These are phyloP conservation scores for Deilephila porcellus DNA, from an alignment of 2,888 invertebrate species.

Conservation along the genomic window DNA sequence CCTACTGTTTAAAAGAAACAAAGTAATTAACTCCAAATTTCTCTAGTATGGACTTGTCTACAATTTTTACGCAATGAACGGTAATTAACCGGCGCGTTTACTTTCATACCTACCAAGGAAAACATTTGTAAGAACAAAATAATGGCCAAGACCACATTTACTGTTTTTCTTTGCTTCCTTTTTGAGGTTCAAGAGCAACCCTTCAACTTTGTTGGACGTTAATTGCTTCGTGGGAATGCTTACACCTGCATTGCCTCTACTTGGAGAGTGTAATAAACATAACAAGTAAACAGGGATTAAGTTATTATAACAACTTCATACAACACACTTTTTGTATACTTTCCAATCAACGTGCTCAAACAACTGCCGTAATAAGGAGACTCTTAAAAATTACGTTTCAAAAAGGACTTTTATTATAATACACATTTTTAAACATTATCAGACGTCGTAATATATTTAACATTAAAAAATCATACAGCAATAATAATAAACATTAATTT, in stretches of 20 bases:
- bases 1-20: constrained; percentile 1
- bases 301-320: constrained; percentile 44
- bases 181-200: constrained; percentile 73
- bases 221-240: constrained; percentile 79
- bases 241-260: constrained; percentile 67
- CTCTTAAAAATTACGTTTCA: not conserved
- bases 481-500: too few species aligned
- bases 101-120: constrained; percentile 46
- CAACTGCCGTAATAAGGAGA: constrained; percentile 27
- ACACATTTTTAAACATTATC: not conserved
- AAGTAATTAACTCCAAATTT: constrained; percentile 8
- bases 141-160: constrained; percentile 59
- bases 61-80: constrained; percentile 35
- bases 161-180: constrained; percentile 65
- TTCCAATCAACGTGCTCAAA: not conserved
- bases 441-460: not conserved
- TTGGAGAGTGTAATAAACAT: constrained; percentile 64
- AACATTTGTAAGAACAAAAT: constrained; percentile 55
- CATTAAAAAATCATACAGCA: not conserved
- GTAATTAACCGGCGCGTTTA: constrained; percentile 44
- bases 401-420: not conserved
- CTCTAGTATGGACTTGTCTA: not conserved
- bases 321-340: constrained; percentile 12
- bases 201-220: constrained; percentile 71
- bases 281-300: constrained; percentile 66